phyloP scores from a whole-genome alignment of 2,888 invertebrate genomes.

The Leptothorax acervorum region DNA sequence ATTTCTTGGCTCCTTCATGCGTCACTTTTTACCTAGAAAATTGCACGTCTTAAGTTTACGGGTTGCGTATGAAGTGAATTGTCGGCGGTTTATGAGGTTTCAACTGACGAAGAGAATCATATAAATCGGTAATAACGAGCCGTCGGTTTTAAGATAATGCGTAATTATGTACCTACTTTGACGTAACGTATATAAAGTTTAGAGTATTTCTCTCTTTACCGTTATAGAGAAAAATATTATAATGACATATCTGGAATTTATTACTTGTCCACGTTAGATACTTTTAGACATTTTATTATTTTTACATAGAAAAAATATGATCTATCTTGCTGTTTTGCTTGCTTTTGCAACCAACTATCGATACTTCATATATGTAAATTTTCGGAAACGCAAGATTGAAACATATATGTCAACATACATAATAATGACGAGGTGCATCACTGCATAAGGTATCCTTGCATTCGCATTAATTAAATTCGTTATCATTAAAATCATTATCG shows the following conservation, averaged over 20 bases:
- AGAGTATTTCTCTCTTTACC: not conserved
- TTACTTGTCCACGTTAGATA: not conserved
- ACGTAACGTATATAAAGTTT: not conserved
- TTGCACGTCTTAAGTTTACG: constrained; percentile 37
- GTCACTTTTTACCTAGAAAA: constrained; percentile 32
- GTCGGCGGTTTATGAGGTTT: constrained; percentile 24
- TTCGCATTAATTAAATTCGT: constrained; percentile 59
- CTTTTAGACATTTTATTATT: not conserved
- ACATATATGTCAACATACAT: not conserved
- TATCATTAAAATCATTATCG: constrained; percentile 65
- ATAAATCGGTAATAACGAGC: constrained; percentile 6
- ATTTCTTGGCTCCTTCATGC: constrained; percentile 29
- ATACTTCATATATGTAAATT: not conserved
- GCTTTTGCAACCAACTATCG: not conserved
- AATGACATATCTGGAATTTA: not conserved
- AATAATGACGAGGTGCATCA: constrained; percentile 15
- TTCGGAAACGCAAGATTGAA: not conserved
- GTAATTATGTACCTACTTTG: constrained; percentile 44
- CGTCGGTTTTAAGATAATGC: constrained; percentile 23
- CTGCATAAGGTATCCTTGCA: constrained; percentile 16
- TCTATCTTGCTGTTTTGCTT: not conserved
- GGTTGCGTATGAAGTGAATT: constrained; percentile 10
- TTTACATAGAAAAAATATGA: not conserved
- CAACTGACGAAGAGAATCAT: not conserved
- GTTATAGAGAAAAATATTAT: not conserved